Conservation (phyloP, 1,140 invertebrate genomes). For the Drosophila jambulina region DNA sequence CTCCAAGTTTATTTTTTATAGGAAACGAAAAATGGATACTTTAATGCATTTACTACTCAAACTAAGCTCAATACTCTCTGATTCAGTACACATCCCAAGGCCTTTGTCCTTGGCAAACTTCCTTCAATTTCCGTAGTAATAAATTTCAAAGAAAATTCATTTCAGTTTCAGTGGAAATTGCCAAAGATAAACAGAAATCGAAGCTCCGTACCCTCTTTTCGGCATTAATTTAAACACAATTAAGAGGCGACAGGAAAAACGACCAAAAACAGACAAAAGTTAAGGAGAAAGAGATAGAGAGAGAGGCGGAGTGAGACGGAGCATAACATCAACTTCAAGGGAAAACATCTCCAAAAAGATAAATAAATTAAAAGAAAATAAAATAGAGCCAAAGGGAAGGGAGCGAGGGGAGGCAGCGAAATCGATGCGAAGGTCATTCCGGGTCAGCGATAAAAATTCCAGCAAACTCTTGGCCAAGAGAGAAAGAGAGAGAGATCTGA, state of each 20-base stretch:
- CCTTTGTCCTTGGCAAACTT: slow-evolving; percentile 4
- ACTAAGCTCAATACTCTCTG: not conserved
- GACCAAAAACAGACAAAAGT: slow-evolving; percentile 12
- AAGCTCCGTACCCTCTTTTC: slow-evolving; percentile 6
- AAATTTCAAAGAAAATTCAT: slow-evolving; percentile 40
- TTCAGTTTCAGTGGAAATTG: slow-evolving; percentile 28
- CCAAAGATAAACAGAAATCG: slow-evolving; percentile 56
- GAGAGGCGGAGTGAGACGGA: slow-evolving; percentile 6
- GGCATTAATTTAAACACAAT: slow-evolving; percentile 53
- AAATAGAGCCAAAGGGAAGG: slow-evolving; percentile 2
- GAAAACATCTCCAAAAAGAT: slow-evolving; percentile 24
- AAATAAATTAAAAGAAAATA: slow-evolving; percentile 58
- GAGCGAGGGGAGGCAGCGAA: not conserved
- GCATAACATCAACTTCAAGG: slow-evolving; percentile 44
- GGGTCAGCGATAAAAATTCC: slow-evolving; percentile 59
- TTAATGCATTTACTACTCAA: not conserved
- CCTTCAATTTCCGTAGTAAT: slow-evolving; percentile 32
- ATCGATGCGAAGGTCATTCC: slow-evolving; percentile 48
- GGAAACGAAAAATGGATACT: not conserved
- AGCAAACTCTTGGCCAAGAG: slow-evolving; percentile 10
- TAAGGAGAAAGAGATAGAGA: slow-evolving; percentile 8
- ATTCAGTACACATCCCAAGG: not conserved
- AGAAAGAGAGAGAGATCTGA: slow-evolving; percentile 13
- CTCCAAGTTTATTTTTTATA: not conserved
- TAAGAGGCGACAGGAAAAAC: slow-evolving; percentile 48